Conservation (phyloP, 2,888 invertebrate genomes). For the Hirtodrosophila alboralis region DNA sequence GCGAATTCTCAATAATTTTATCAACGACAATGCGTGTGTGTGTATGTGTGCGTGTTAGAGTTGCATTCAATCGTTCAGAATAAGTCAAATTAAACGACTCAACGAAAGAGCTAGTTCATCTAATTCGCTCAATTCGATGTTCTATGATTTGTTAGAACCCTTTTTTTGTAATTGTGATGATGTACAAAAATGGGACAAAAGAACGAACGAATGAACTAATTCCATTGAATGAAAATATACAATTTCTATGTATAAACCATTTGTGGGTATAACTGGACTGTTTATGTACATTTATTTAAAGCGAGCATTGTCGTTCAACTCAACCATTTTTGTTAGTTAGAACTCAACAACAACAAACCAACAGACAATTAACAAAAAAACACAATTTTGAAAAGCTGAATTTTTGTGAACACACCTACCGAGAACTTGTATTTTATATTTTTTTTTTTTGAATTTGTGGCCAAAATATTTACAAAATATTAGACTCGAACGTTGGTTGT, state of each 20-base stretch:
- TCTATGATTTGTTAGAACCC: too few relatives aligned
- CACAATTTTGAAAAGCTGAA: constrained; percentile 36
- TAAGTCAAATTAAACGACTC: too few relatives aligned
- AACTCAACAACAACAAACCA: constrained; percentile 24
- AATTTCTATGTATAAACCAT: too few relatives aligned
- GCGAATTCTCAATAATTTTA: constrained; percentile 15
- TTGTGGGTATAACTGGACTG: too few relatives aligned
- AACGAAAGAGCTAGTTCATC: too few relatives aligned
- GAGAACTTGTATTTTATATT: constrained; percentile 22
- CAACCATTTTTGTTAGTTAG: constrained; percentile 14
- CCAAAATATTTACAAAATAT: constrained; percentile 20
- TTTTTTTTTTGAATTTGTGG: too few relatives aligned
- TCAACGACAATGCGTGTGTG: constrained; percentile 4
- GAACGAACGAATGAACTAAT: too few relatives aligned
- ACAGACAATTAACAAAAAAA: constrained; percentile 22
- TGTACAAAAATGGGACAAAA: too few relatives aligned
- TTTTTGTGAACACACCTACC: constrained; percentile 51
- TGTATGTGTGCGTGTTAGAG: not conserved
- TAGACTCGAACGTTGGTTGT: constrained; percentile 17
- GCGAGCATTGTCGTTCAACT: constrained; percentile 8
- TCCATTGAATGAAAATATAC: too few relatives aligned
- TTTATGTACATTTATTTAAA: not conserved
- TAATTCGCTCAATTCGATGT: too few relatives aligned
- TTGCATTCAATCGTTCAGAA: too few relatives aligned
- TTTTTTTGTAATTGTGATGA: too few relatives aligned